Conservation (phyloP, 2,888 invertebrate species). For the Maniola hyperantus region DNA sequence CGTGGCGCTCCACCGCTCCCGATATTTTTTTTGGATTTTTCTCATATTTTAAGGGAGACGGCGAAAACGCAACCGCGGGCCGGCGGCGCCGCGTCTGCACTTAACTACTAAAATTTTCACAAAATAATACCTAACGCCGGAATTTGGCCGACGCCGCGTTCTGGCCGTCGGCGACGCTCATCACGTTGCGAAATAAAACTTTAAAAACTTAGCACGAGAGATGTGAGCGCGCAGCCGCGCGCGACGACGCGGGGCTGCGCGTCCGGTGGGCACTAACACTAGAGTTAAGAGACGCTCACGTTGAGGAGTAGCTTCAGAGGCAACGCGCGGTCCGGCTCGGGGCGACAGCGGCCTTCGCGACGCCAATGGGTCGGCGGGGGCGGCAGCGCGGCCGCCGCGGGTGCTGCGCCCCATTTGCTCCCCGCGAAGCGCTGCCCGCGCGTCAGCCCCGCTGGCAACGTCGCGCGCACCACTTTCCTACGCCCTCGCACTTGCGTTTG, state of each 20-base stretch:
- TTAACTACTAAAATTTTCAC: slow-evolving; percentile 81
- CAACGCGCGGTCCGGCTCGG: slow-evolving; percentile 81
- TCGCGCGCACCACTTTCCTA: slow-evolving; percentile 55
- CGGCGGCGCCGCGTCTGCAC: slow-evolving; percentile 54
- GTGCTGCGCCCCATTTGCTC: slow-evolving; percentile 92
- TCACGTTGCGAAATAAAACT: slow-evolving; percentile 66
- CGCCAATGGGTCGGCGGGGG: slow-evolving; percentile 92
- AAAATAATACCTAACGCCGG: slow-evolving; percentile 82
- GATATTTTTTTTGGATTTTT: slow-evolving; percentile 73
- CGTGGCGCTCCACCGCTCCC: slow-evolving; percentile 43
- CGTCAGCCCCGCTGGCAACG: slow-evolving; percentile 50
- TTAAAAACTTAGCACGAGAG: slow-evolving; percentile 72
- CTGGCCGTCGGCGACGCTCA: slow-evolving; percentile 58
- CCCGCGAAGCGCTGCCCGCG: slow-evolving; percentile 83
- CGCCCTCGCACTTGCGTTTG: slow-evolving; percentile 56
- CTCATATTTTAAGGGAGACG: slow-evolving; percentile 58
- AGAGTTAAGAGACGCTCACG: slow-evolving; percentile 64
- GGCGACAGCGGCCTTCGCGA: slow-evolving; percentile 73
- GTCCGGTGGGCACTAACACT: slow-evolving; percentile 62
- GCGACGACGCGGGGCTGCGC: slow-evolving; percentile 49
- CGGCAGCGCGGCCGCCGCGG: slow-evolving; percentile 89
- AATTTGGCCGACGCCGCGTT: slow-evolving; percentile 68
- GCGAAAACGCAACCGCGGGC: slow-evolving; percentile 47
- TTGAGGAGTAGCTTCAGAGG: slow-evolving; percentile 85
- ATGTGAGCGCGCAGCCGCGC: slow-evolving; percentile 56